A percentile compares a stretch with the other conserved stretches of the same genome.
These are phyloP conservation scores for Isoperla grammatica DNA, from an alignment of 2,888 invertebrate species.

Conservation along the genomic window DNA sequence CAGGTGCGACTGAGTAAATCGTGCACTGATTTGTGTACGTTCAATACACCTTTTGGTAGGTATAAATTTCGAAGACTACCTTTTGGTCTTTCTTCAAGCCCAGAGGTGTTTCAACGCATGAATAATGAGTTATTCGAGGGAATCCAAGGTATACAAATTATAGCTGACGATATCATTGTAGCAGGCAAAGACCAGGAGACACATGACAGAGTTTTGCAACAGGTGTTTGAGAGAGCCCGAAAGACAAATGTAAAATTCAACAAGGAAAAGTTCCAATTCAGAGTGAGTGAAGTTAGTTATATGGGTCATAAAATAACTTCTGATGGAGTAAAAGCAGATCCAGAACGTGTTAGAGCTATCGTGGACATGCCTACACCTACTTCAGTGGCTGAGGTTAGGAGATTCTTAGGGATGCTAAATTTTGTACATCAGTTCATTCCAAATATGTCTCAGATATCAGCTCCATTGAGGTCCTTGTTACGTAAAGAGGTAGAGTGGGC, in stretches of 20 bases:
- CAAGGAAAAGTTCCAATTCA: background rate
- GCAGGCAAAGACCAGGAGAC: background rate
- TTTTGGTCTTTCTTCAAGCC: background rate
- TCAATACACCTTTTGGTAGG: background rate
- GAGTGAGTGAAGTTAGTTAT: background rate
- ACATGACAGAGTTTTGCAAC: background rate
- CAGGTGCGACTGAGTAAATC: too few species aligned
- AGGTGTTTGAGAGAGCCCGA: background rate
- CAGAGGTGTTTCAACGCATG: background rate
- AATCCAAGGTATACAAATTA: background rate
- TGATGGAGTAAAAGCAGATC: constrained; percentile 22
- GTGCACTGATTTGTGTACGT: background rate
- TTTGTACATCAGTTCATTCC: constrained; percentile 37
- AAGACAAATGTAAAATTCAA: background rate
- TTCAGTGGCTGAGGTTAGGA: constrained; percentile 25
- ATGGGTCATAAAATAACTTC: constrained; percentile 18
- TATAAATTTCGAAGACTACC: background rate
- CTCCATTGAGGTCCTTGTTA: background rate
- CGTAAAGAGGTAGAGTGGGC: background rate
- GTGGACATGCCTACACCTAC: constrained; percentile 3
- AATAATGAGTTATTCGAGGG: background rate
- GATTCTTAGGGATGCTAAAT: constrained; percentile 34
- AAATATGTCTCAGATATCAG: background rate
- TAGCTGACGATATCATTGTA: background rate
- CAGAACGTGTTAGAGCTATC: constrained; percentile 14